Base-by-base conservation (phyloP, 1,140 invertebrate genomes). In the Monochamus saltuarius region DNA sequence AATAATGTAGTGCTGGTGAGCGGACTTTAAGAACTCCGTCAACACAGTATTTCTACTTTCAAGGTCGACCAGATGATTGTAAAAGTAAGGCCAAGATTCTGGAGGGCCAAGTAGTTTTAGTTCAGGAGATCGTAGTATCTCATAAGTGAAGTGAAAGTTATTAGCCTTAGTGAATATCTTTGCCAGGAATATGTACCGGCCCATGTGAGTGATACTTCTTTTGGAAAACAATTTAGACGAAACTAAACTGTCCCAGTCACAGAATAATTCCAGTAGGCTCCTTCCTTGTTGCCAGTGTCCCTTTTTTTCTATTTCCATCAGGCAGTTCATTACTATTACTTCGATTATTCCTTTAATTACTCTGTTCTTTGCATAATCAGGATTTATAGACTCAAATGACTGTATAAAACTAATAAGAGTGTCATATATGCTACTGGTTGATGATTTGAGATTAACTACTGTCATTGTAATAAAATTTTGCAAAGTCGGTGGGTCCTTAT, bases 381-480 rank as follows among this genome's bases (percentile, higher is more conserved):
- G 16, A n/a, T 29, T 19, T 19, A 47, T 47, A n/a, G 10, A 9
- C 17, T 17, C 22, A 29, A 29, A 29, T 6, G 22, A 29, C 22
- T 29, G 22, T 6, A 29, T 29, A 29, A 29, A 29, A 29, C 22
- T 29, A 29, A 29, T 29, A 29, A 29, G 22, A 3, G 22, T 29
- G 22, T 29, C 22, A 6, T 29, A 6, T 29, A 29, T 29, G 6
- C 22, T 29, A 29, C 22, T 29, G 22, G 22, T 29, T 3, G 22
- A 29, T 29, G 6, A 29, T 29, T 53, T 62, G 16, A 66, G 43
- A 40, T 66, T 38, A n/a, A 60, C 64, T 11, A 66, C 43, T 2
- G 53, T 53, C 64, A 66, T 66, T 0, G 60, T 50, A 14, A 66
- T 60, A 39, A 66, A 66, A 50, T 62, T 62, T 34, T 62, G 55